phyloP scores from a whole-genome alignment of 1,140 invertebrate genomes.

The Cyclargus thomasi region DNA sequence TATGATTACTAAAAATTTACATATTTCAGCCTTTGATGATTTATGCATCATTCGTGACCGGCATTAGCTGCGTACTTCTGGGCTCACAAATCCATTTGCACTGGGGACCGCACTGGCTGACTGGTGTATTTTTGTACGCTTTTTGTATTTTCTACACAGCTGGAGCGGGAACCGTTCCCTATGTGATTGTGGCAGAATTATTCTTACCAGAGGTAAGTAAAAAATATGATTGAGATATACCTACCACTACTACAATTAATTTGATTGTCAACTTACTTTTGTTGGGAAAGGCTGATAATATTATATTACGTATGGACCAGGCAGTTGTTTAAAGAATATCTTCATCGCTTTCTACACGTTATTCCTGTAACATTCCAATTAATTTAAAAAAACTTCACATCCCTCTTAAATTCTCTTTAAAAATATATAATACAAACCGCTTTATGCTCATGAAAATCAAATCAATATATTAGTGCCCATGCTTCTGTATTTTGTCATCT shows the following conservation, averaged over 20 bases:
- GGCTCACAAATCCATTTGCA: constrained; percentile 39
- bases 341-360: too few relatives aligned
- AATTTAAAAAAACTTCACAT: too few relatives aligned
- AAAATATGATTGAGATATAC: too few relatives aligned
- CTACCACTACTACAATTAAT: too few relatives aligned
- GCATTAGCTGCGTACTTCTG: constrained; percentile 35
- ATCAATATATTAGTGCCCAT: not conserved
- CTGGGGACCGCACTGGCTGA: constrained; percentile 44
- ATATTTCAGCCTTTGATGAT: constrained; percentile 40
- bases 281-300: too few relatives aligned
- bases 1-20: not conserved
- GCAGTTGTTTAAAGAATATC: too few relatives aligned
- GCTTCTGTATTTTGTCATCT: not conserved
- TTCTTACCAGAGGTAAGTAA: constrained; percentile 48
- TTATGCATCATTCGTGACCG: constrained; percentile 32
- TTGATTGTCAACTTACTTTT: too few relatives aligned
- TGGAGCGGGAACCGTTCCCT: constrained; percentile 44
- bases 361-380: too few relatives aligned
- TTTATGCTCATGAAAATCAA: not conserved
- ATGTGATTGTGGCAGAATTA: constrained; percentile 38
- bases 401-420: too few relatives aligned
- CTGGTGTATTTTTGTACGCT: constrained; percentile 35
- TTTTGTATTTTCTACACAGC: constrained; percentile 35
- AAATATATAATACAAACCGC: too few relatives aligned
- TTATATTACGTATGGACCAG: too few relatives aligned